Base-by-base conservation (phyloP, 1,140 invertebrate genomes). In the Tetranychus cinnabarinus region DNA sequence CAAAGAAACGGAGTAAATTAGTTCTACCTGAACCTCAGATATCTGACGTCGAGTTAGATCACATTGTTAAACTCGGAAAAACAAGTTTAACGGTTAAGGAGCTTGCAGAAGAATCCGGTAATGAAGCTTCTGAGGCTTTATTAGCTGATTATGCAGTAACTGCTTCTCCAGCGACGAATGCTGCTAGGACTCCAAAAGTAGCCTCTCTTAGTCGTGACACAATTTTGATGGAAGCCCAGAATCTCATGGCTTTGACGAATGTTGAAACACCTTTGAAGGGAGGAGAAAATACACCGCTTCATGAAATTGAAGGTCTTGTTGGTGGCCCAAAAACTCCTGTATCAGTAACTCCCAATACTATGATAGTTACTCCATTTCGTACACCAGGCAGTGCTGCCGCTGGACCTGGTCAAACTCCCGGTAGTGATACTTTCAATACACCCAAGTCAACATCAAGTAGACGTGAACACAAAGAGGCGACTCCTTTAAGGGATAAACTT, bases 21-120 rank as follows among this genome's bases (percentile, higher is more conserved):
- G 90, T 98, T 13, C 70, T 99, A 45, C 95, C 96, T 7, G 81
- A 86, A 64, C 95, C 96, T 2, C 95, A 98, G 74, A 96, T 99
- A 56, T 88, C 91, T 0, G 95, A 97, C 66, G 68, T 70, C 23
- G 79, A 81, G 63, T 65, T 81, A 34, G 78, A 81, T 72, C 81
- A 85, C 72, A 92, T 98, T 10, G 88, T 98, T 1, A 99, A 98
- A 75, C 77, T 98, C 58, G 95, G 95, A 0, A 81, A 88, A 65
- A 88, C 90, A 8, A 95, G 87, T 68, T 89, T 97, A 75, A 83
- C 86, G 65, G 91, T 90, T 5, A 79, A 88, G 62, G 89, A 93
- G 74, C 82, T 87, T 15, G 89, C 86, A 1, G 82, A 85, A 45
- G 90, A 88, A 66, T 84, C 82, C 64, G 84, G 82, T 45, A 78